phyloP scores from a whole-genome alignment of 2,797 vertebrate species.

The Myioborus miniatus region DNA sequence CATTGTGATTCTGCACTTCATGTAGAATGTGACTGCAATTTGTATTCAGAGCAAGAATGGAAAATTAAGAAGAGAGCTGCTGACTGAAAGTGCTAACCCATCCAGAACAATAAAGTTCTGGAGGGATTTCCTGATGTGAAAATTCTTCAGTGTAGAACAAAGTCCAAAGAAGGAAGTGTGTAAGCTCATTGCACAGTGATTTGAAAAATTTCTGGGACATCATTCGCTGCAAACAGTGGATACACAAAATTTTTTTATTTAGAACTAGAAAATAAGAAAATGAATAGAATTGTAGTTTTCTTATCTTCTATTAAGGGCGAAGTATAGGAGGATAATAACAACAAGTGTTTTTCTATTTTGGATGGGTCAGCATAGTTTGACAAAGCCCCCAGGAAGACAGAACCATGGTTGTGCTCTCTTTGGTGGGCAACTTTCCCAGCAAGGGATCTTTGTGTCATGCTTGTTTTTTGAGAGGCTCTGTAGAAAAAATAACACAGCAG shows the following conservation, averaged over 20 bases:
- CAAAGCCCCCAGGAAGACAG: background rate
- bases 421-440: background rate
- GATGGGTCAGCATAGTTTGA: background rate
- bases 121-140: background rate
- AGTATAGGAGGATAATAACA: background rate
- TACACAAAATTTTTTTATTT: background rate
- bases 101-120: background rate
- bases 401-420: background rate
- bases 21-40: background rate
- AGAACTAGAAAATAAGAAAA: background rate
- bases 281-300: background rate
- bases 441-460: background rate
- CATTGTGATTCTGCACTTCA: accelerated
- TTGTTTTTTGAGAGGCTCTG: background rate
- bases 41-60: background rate
- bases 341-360: accelerated
- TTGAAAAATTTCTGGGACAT: background rate
- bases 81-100: background rate
- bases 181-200: background rate
- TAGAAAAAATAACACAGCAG: background rate
- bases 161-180: background rate
- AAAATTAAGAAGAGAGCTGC: background rate
- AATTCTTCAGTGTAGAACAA: background rate
- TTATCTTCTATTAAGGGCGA: background rate
- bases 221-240: background rate